Percentiles rank a stretch among this genome's conserved stretches.
phyloP scores from a whole-genome alignment of 2,888 invertebrate genomes.

The Heliconius cydno region DNA sequence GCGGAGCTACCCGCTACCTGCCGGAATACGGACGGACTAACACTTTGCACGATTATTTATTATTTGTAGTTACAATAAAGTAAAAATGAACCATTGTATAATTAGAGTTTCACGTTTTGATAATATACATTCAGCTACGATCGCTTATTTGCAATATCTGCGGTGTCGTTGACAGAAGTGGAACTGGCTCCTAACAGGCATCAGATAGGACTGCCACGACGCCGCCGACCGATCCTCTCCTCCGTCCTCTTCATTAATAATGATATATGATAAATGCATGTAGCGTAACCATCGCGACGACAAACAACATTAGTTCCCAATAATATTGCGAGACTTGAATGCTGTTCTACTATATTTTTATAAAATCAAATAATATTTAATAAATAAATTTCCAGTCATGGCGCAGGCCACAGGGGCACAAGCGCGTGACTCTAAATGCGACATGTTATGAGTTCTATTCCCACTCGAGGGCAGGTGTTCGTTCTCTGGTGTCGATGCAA shows the following conservation, averaged over 20 bases:
- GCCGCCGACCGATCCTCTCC: background rate
- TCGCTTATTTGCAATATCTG: constrained; percentile 37
- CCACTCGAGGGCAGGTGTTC: no score
- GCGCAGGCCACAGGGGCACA: no score
- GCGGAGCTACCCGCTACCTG: background rate
- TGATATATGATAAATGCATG: background rate
- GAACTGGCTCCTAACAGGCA: constrained; percentile 46
- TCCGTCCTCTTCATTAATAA: constrained; percentile 8
- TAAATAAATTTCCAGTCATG: no score
- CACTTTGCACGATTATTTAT: background rate
- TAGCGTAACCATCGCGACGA: background rate
- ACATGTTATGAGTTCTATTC: no score
- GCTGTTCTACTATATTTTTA: no score
- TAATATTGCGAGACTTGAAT: no score
- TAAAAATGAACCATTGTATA: background rate
- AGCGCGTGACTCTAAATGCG: no score
- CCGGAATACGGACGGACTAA: background rate
- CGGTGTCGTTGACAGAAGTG: constrained; percentile 44
- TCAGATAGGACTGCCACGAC: constrained; percentile 42
- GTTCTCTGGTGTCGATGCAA: no score
- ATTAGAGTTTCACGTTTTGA: background rate
- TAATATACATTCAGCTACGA: constrained; percentile 9
- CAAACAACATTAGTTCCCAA: no score
- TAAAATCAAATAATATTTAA: no score
- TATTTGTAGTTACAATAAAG: background rate